A percentile compares a stretch with the other conserved stretches of the same genome.
phyloP scores from a whole-genome alignment of 2,888 invertebrate genomes.

The Epistrophella euchroma region DNA sequence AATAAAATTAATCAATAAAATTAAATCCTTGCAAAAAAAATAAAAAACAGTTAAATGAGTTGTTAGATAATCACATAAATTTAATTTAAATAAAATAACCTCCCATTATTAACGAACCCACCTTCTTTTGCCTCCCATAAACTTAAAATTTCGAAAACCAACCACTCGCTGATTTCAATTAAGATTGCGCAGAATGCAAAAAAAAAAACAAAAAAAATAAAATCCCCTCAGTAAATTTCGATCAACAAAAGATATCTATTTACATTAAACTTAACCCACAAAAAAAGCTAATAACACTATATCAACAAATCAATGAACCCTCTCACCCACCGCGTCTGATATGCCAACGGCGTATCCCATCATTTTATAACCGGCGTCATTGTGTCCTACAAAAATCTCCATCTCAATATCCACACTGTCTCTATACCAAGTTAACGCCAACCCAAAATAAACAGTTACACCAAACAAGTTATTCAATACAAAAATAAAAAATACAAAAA shows the following conservation, averaged over 20 bases:
- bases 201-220: not conserved
- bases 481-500: constrained; percentile 28
- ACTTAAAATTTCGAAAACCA: not conserved
- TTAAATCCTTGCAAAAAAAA: not conserved
- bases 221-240: constrained; percentile 24
- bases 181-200: constrained; percentile 24
- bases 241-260: constrained; percentile 32
- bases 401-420: not conserved
- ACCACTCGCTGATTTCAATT: constrained; percentile 33
- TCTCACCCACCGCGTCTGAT: constrained; percentile 14
- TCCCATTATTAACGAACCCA: constrained; percentile 8
- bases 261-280: constrained; percentile 38
- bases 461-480: constrained; percentile 68
- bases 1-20: not conserved
- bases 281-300: constrained; percentile 18
- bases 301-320: constrained; percentile 59
- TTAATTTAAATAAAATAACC: not conserved
- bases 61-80: constrained; percentile 7
- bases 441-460: constrained; percentile 55
- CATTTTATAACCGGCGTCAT: constrained; percentile 10
- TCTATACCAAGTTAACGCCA: constrained; percentile 13
- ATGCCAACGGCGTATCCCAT: not conserved
- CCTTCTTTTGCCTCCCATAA: not conserved
- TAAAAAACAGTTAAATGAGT: not conserved
- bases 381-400: constrained; percentile 46